Evolutionary conservation across 1,140 invertebrate genomes (phyloP).

Genomic region (Tetragonula clypearis): DNA sequence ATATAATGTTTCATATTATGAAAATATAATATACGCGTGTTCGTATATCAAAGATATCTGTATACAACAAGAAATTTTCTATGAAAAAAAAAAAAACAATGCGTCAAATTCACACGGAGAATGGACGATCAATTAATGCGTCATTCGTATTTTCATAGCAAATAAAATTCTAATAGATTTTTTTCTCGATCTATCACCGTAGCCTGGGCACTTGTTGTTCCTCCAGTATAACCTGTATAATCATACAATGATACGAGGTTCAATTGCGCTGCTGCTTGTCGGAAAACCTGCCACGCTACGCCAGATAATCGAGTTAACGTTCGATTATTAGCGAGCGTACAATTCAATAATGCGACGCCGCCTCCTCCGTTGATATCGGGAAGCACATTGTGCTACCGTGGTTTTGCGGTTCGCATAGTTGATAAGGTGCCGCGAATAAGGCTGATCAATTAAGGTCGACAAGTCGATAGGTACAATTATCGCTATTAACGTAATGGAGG

Average conservation of each 20-base stretch:
- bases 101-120: too few relatives aligned
- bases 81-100: too few relatives aligned
- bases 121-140: too few relatives aligned
- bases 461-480: conserved; percentile 18
- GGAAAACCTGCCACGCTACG: too few relatives aligned
- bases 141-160: too few relatives aligned
- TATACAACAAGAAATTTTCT: too few relatives aligned
- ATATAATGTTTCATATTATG: too few relatives aligned
- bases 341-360: conserved; percentile 20
- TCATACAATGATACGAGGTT: not conserved
- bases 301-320: not conserved
- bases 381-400: not conserved
- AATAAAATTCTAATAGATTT: too few relatives aligned
- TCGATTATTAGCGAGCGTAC: not conserved
- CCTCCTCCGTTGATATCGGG: not conserved
- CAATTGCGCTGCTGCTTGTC: not conserved
- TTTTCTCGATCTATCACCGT: too few relatives aligned
- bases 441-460: conserved; percentile 37
- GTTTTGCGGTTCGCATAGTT: conserved; percentile 40
- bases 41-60: too few relatives aligned
- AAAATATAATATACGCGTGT: too few relatives aligned
- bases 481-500: not conserved
- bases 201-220: too few relatives aligned
- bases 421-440: not conserved
- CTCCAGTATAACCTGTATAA: not conserved